phyloP scores from a whole-genome alignment of 2,888 invertebrate genomes.

The Melanostoma mellinum region DNA sequence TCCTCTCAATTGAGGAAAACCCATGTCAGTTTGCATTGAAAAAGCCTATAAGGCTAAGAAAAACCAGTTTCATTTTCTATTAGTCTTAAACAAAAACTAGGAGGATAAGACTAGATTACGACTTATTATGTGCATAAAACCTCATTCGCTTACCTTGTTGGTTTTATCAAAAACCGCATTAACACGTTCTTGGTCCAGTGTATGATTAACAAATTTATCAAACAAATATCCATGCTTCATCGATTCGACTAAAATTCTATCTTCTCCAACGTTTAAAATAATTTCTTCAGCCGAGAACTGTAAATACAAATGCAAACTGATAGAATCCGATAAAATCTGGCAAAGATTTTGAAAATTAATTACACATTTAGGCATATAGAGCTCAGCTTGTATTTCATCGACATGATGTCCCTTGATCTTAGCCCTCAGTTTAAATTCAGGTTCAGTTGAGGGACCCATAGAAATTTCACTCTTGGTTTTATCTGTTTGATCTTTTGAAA shows the following conservation, averaged over 20 bases:
- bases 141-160: slow-evolving; percentile 81
- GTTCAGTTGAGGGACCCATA: slow-evolving; percentile 80
- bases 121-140: no score
- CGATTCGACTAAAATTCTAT: slow-evolving; percentile 87
- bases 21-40: no score
- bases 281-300: slow-evolving; percentile 86
- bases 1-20: no score
- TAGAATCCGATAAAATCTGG: not conserved
- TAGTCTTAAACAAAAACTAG: no score
- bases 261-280: slow-evolving; percentile 88
- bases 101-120: no score
- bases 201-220: slow-evolving; percentile 88
- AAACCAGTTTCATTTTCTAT: no score
- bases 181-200: slow-evolving; percentile 84
- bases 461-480: slow-evolving; percentile 76
- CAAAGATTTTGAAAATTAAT: slow-evolving; percentile 55
- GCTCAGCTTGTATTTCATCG: slow-evolving; percentile 79
- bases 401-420: slow-evolving; percentile 82
- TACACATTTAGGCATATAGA: slow-evolving; percentile 81
- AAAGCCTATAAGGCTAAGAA: no score
- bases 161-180: slow-evolving; percentile 83
- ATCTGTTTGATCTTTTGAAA: slow-evolving; percentile 60
- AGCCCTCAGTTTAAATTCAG: slow-evolving; percentile 85
- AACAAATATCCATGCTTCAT: slow-evolving; percentile 84
- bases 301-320: slow-evolving; percentile 6